Evolutionary conservation across 1,140 invertebrate genomes (phyloP), one percentile per base, ranked within the genome.

Genomic region (Camponotus pennsylvanicus): DNA sequence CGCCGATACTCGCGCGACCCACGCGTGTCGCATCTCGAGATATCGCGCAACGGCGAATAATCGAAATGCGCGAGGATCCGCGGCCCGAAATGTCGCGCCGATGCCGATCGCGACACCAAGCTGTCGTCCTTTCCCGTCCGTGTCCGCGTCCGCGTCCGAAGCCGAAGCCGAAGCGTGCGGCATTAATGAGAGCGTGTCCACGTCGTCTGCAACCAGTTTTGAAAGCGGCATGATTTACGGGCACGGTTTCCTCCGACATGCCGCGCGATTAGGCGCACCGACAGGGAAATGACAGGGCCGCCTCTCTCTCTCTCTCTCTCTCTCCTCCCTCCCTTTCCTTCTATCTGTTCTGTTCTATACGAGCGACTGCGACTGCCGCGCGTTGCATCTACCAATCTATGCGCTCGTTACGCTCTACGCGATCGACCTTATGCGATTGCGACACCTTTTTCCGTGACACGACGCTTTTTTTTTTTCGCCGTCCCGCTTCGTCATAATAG

Each of bases 121-220:
- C 42, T 21, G 21, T 21, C 6, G 13, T 13, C 45, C 3, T 4
- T 49, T 13, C 11, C 45, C 45, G 13, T 49, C 27, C 88, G 87
- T 85, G 82, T 71, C 27, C 27, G 27, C 27, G 27, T 27, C 27
- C 27, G 27, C 0, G 27, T 27, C 27, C 27, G 27, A 27, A 27
- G 27, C 27, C 27, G 0, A 27, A 27, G 27, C 82, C 86, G 69
- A 88, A 86, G 83, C 63, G 67, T 71, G 45, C 63, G 83, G 70
- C 76, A 86, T 89, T 88, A 89, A 89, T 82, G 87, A 82, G 76
- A 88, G 77, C 76, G 86, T 82, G 87, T 89, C 86, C 73, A 32
- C 66, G 71, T 70, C 52, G 73, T 27, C 27, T 40, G 88, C 63
- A 89, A 88, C 86, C 80, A 89, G 88, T 89, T 88, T 88, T 88